Conservation (phyloP, 2,797 vertebrate species). For the Phaenicophaeus curvirostris region DNA sequence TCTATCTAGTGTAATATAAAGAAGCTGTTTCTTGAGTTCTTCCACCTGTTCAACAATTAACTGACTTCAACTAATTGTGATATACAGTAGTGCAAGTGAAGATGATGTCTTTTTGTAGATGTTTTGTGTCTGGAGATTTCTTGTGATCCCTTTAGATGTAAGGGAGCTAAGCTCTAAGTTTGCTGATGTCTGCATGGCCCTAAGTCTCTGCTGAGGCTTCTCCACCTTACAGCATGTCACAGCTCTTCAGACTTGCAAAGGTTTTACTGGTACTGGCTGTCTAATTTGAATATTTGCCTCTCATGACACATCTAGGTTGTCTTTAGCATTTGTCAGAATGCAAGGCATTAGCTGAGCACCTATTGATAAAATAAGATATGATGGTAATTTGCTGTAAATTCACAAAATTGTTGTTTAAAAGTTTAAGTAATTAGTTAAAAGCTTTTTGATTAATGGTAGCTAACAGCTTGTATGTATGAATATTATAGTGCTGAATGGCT, state of each 20-base stretch:
- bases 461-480: slow-evolving; percentile 62
- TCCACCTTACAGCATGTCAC: not conserved
- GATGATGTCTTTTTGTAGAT: not conserved
- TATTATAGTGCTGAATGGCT: slow-evolving; percentile 55
- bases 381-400: slow-evolving; percentile 12
- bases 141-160: not conserved
- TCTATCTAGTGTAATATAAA: not conserved
- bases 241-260: not conserved
- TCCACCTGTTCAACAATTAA: not conserved
- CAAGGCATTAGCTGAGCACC: not conserved
- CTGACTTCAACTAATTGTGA: not conserved
- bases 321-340: not conserved
- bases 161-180: not conserved
- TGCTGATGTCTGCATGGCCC: not conserved
- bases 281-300: not conserved
- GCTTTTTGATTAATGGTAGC: slow-evolving; percentile 71
- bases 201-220: not conserved
- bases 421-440: slow-evolving; percentile 64
- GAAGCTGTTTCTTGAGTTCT: not conserved
- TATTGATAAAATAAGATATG: not conserved
- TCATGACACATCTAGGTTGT: not conserved
- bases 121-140: not conserved
- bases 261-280: not conserved
- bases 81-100: not conserved
- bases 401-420: slow-evolving; percentile 45